phyloP scores from a whole-genome alignment of 2,888 invertebrate genomes.

The Arenicola marina region DNA sequence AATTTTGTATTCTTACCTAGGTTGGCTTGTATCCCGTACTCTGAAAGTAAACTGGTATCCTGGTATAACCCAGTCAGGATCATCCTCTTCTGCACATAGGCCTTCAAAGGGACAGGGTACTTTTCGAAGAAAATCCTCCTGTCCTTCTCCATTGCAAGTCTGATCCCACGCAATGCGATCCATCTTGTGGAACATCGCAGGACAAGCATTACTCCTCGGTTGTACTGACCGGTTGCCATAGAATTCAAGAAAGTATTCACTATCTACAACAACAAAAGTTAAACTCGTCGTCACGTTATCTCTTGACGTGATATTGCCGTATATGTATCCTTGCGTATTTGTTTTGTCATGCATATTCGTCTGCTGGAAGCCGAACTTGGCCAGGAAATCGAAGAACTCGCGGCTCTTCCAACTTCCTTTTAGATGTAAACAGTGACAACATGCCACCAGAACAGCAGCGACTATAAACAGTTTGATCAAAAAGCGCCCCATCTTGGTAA shows the following conservation, averaged over 20 bases:
- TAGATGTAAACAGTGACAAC: constrained; percentile 38
- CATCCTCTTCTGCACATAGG: constrained; percentile 85
- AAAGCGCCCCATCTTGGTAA: too few relatives aligned
- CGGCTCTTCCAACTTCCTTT: constrained; percentile 54
- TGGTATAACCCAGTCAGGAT: constrained; percentile 77
- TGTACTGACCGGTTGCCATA: constrained; percentile 76
- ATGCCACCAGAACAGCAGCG: neutral
- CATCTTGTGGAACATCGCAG: constrained; percentile 83
- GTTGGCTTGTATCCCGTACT: constrained; percentile 85
- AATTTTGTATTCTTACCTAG: constrained; percentile 81
- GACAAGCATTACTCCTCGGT: constrained; percentile 69
- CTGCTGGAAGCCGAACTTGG: constrained; percentile 96
- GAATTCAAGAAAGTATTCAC: constrained; percentile 84
- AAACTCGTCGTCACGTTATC: constrained; percentile 63
- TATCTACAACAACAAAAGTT: constrained; percentile 88
- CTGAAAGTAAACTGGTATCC: constrained; percentile 93
- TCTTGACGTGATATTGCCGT: constrained; percentile 87
- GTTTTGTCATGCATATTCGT: constrained; percentile 83
- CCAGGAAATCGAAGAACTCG: constrained; percentile 78
- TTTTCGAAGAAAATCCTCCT: constrained; percentile 78
- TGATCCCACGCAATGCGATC: constrained; percentile 83
- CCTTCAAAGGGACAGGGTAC: constrained; percentile 80
- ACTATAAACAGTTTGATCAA: too few relatives aligned
- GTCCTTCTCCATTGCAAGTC: constrained; percentile 76
- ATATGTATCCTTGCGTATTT: constrained; percentile 91